These are phyloP conservation scores for Sepioteuthis lessoniana DNA, from an alignment of 2,888 invertebrate genomes.

Conservation along the genomic window DNA sequence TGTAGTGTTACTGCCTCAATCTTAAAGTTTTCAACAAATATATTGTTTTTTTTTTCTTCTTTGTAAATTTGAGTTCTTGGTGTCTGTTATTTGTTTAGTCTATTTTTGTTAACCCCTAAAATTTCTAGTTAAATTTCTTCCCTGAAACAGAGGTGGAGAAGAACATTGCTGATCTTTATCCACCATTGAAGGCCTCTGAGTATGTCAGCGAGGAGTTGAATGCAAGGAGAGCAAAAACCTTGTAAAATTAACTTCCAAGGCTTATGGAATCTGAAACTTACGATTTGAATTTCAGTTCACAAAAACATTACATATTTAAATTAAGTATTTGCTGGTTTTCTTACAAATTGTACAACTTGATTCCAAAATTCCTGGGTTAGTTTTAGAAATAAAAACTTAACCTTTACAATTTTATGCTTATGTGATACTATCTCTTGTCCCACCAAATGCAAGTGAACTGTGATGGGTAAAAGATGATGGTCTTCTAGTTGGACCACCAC, in stretches of 20 bases:
- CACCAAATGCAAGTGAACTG: background rate
- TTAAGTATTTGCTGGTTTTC: background rate
- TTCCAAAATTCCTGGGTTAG: background rate
- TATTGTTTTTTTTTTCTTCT: background rate
- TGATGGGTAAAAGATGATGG: background rate
- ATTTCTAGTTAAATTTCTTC: background rate
- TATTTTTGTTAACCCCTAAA: background rate
- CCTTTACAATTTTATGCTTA: background rate
- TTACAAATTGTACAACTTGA: background rate
- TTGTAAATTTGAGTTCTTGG: background rate
- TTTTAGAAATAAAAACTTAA: background rate
- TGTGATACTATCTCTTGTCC: background rate
- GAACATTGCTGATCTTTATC: background rate
- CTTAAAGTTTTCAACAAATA: background rate
- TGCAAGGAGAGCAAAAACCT: no score
- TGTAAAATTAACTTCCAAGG: no score
- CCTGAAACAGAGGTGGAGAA: no score
- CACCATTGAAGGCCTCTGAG: no score
- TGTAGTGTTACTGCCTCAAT: background rate
- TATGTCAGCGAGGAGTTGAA: no score
- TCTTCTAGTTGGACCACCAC: background rate
- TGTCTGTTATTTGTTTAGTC: background rate
- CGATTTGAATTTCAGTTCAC: background rate
- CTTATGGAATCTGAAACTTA: no score
- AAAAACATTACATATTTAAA: background rate